Evolutionary conservation across 2,888 invertebrate genomes (phyloP), one percentile per base, ranked within the genome.

Genomic region (Campopleginae sp.): DNA sequence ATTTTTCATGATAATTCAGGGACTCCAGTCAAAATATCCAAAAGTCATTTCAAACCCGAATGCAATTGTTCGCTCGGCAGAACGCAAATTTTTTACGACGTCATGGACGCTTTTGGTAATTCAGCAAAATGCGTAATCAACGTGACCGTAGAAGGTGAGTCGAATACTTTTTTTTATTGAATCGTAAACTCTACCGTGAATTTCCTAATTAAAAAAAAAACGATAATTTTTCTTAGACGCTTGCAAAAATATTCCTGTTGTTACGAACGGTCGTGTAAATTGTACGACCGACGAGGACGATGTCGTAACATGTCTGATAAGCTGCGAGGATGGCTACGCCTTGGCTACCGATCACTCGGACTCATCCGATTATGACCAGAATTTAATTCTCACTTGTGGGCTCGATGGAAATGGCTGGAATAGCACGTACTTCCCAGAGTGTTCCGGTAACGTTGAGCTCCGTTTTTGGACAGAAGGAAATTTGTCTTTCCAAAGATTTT

Each of bases 291-390:
- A 92, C n/a, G 90, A 91, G 0, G 76, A 74, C 1, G 92, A 93
- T 12, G 94, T 93, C 7, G 94, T 94, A 0, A 93, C 94, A 84
- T 96, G 96, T 88, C 93, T 94, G 5, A 91, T 96, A 31, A 94
- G 94, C 10, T 96, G 96, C 89, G 92, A 95, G 71, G 94, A 95
- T 77, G 96, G 96, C 0, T 96, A 95, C 89, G 95, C 95, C 4
- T 95, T 96, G 88, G 95, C 95, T 17, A 90, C 94, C 86, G 92
- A 91, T 14, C 93, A 94, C 3, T 90, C 80, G 17, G 85, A 86
- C 66, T 74, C 82, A 58, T 90, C 79, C 12, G 85, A 86, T 48
- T 58, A 85, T 46, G 77, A 80, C 2, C 17, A 93, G 46, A 84
- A 86, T 65, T 66, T 90, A 8, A 68, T 88, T 51, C 58, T 92